Conservation (phyloP, 2,113 vertebrate genomes). For the Tetraodon nigroviridis region DNA sequence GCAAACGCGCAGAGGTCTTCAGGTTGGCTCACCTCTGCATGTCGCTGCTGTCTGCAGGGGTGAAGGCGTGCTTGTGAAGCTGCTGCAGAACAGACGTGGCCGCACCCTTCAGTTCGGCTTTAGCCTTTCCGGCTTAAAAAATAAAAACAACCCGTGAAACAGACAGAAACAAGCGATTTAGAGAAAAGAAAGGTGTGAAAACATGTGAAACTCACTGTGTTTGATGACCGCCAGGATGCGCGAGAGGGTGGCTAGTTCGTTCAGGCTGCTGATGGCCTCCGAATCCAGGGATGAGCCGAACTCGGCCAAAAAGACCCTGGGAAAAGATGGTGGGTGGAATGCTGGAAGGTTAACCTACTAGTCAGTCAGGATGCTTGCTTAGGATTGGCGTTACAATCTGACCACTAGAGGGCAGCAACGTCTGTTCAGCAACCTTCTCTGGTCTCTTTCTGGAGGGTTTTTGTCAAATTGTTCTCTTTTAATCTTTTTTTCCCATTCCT, state of each 20-base stretch:
- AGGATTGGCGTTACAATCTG: too few species aligned
- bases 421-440: too few species aligned
- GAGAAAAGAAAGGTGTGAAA: background rate
- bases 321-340: background rate
- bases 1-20: too few species aligned
- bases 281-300: conserved; percentile 73
- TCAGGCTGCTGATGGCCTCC: conserved; percentile 77
- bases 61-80: conserved; percentile 64
- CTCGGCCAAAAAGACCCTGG: conserved; percentile 83
- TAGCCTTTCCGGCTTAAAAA: conserved; percentile 72
- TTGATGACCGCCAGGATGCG: conserved; percentile 72
- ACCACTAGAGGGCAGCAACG: too few species aligned
- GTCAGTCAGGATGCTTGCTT: too few species aligned
- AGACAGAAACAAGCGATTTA: background rate
- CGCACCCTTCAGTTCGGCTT: conserved; percentile 68
- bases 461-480: too few species aligned
- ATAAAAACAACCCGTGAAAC: too few species aligned
- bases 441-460: too few species aligned
- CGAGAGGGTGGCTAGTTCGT: conserved; percentile 76
- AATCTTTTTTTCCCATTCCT: background rate
- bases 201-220: conserved; percentile 71
- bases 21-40: conserved; percentile 72
- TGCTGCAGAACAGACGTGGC: conserved; percentile 72
- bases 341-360: too few species aligned
- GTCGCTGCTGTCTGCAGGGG: conserved; percentile 55